A percentile compares a stretch with the other conserved stretches of the same genome.
phyloP scores from a whole-genome alignment of 2,113 vertebrate genomes.

The Lagopus leucura region DNA sequence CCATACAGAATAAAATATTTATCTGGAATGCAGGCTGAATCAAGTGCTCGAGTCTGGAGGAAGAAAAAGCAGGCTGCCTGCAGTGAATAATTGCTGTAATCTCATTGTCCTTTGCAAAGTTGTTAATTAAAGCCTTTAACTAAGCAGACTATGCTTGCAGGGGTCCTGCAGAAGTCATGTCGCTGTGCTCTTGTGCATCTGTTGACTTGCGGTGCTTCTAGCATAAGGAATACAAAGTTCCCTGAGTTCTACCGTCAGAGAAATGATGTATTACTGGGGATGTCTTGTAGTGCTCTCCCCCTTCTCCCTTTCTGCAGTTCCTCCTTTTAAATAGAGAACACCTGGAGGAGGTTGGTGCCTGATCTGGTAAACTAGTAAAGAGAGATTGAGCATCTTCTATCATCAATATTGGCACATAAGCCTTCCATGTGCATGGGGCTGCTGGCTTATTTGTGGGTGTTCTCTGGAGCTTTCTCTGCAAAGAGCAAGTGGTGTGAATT shows the following conservation, averaged over 20 bases:
- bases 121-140: constrained; percentile 67
- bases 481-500: constrained; percentile 41
- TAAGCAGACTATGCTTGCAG: constrained; percentile 65
- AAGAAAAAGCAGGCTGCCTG: constrained; percentile 52
- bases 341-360: not conserved
- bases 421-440: not conserved
- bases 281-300: not conserved
- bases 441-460: constrained; percentile 27
- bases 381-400: not conserved
- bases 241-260: not conserved
- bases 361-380: not conserved
- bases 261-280: not conserved
- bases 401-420: not conserved
- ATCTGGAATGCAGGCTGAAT: constrained; percentile 52
- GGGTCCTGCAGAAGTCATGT: constrained; percentile 51
- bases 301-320: not conserved
- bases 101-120: constrained; percentile 71
- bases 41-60: constrained; percentile 40
- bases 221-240: not conserved
- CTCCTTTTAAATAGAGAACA: not conserved
- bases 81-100: constrained; percentile 72
- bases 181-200: constrained; percentile 35
- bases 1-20: constrained; percentile 67
- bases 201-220: not conserved
- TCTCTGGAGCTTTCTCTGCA: constrained; percentile 35